Percentiles rank a stretch among this genome's conserved stretches.
Conservation (phyloP, 2,113 vertebrate species). For the Paramormyrops kingsleyae region DNA sequence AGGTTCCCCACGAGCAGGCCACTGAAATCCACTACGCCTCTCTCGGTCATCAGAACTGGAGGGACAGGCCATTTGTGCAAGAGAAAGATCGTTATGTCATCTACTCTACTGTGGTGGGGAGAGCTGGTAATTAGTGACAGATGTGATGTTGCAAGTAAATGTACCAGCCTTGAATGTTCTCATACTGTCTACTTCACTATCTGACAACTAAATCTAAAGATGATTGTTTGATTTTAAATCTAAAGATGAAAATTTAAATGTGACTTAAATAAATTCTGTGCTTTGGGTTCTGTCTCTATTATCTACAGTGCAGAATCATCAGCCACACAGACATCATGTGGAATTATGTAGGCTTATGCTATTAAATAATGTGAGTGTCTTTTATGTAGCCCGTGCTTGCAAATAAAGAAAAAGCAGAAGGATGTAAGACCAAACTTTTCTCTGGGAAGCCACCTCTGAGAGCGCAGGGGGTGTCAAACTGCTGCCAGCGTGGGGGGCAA, state of each 20-base stretch:
- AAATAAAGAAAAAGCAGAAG: neutral
- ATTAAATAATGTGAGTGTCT: neutral
- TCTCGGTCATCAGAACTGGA: constrained; percentile 50
- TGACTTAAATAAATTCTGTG: neutral
- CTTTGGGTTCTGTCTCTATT: neutral
- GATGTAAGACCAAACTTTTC: neutral
- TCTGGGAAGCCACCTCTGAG: neutral
- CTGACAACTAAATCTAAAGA: neutral
- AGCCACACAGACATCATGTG: neutral
- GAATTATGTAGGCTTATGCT: neutral
- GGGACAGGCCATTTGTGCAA: neutral
- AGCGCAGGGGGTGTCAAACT: neutral
- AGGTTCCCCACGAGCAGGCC: constrained; percentile 13
- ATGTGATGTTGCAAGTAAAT: neutral
- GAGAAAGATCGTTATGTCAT: constrained; percentile 35
- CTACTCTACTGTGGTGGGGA: constrained; percentile 39
- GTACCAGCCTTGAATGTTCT: neutral
- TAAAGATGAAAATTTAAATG: neutral
- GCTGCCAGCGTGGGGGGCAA: neutral
- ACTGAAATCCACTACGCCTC: constrained; percentile 47
- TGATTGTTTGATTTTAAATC: neutral
- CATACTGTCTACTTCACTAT: neutral
- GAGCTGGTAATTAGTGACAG: neutral
- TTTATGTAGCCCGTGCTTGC: neutral
- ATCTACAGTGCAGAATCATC: neutral